These are phyloP conservation scores for Trachythela sp. DNA, from an alignment of 64 coral and sea anemone species.

Conservation along the genomic window DNA sequence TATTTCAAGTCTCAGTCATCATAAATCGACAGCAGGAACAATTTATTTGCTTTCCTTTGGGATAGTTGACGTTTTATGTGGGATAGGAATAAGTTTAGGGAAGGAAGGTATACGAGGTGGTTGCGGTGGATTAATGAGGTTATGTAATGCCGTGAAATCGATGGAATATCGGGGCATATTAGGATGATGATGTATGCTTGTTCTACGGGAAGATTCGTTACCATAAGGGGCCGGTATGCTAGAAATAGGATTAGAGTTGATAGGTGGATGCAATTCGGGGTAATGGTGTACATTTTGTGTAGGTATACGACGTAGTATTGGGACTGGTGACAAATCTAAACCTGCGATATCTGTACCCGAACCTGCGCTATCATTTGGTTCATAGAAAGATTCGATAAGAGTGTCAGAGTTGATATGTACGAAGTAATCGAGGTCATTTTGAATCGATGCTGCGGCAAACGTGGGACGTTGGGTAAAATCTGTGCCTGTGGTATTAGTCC, in stretches of 20 bases:
- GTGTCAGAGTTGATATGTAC: too few relatives aligned
- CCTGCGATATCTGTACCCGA: too few relatives aligned
- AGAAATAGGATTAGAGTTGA: too few relatives aligned
- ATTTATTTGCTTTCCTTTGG: too few relatives aligned
- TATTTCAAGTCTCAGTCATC: too few relatives aligned
- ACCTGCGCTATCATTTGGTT: too few relatives aligned
- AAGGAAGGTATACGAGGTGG: not conserved
- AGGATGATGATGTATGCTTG: not conserved
- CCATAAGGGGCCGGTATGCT: not conserved
- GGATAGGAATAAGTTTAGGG: not conserved
- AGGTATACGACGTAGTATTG: not conserved
- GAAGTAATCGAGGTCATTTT: too few relatives aligned
- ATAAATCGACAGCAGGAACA: too few relatives aligned
- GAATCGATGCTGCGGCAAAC: too few relatives aligned
- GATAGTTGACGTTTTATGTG: too few relatives aligned
- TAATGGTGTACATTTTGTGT: not conserved
- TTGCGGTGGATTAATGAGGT: not conserved
- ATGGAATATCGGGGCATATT: not conserved
- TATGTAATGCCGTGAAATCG: not conserved
- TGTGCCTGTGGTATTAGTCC: not conserved
- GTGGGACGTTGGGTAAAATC: not conserved
- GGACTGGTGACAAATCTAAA: not conserved
- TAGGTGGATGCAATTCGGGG: not conserved
- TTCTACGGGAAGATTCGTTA: not conserved
- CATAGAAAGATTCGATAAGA: too few relatives aligned